phyloP scores from a whole-genome alignment of 1,140 invertebrate species.

The Microvelia longipes region DNA sequence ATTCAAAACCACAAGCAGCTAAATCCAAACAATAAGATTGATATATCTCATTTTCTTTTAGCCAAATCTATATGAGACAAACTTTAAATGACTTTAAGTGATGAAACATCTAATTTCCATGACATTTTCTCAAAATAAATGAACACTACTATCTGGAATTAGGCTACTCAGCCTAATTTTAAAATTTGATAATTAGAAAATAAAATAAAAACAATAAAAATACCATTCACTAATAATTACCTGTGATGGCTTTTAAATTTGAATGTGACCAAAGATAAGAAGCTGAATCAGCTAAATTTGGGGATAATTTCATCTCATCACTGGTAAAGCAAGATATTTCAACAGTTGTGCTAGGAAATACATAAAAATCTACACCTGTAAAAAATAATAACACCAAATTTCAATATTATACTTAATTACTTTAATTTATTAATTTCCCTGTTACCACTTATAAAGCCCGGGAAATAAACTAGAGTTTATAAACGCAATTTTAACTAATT shows the following conservation, averaged over 20 bases:
- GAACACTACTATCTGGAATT: neutral
- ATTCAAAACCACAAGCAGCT: no score
- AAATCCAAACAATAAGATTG: no score
- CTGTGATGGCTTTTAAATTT: slow-evolving; percentile 1
- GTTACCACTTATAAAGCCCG: no score
- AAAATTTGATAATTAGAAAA: slow-evolving; percentile 1
- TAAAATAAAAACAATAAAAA: slow-evolving; percentile 2
- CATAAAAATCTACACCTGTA: slow-evolving; percentile 7
- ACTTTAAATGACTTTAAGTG: no score
- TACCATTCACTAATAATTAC: neutral
- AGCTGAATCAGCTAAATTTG: slow-evolving; percentile 6
- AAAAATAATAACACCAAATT: no score
- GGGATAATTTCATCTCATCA: slow-evolving; percentile 3
- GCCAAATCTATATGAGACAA: no score
- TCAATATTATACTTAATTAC: no score
- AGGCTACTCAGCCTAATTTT: neutral
- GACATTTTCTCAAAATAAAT: neutral
- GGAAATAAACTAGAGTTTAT: no score
- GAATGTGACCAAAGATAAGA: slow-evolving; percentile 1
- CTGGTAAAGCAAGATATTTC: slow-evolving; percentile 4
- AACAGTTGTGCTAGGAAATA: slow-evolving; percentile 8
- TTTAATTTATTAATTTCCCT: no score
- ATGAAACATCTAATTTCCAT: neutral
- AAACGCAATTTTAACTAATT: no score
- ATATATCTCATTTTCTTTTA: no score